Base-by-base conservation (phyloP, 2,888 invertebrate genomes). In the Microctonus brassicae region DNA sequence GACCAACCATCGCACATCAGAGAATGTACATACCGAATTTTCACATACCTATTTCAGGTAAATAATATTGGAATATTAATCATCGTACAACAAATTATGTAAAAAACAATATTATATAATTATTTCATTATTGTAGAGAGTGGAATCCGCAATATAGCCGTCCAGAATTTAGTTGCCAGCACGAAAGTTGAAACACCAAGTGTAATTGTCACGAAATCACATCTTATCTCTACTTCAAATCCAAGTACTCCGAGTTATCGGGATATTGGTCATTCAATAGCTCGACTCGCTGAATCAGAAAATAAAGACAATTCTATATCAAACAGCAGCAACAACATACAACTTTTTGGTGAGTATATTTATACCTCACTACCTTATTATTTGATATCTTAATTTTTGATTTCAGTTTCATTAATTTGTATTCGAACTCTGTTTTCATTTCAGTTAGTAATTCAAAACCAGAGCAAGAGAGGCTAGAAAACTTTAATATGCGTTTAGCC, bases 181-280 rank as follows among this genome's bases (percentile, higher is more conserved):
- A 82, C 77, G 77, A 87, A 85, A 77, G 81, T 82, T 66, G 86
- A 89, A 68, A 83, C 89, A 26, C 90, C 90, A 73, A 90, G 90
- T 57, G 91, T 91, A 53, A 91, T 91, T 76, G 91, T 91, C 66
- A 90, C 89, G 79, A 91, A 91, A 82, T 85, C 88, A 68, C 85
- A 85, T 68, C 74, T 83, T 10, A 78, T 82, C 71, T 77, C 83
- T 34, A 83, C 82, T 57, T 76, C 78, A 33, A 84, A 83, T 76
- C 83, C 85, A n/a, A 81, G 83, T 69, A 83, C 84, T 20, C 82
- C 86, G 34, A 80, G 79, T 81, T 83, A 86, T 76, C 81, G 84
- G 29, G 81, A 81, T 63, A 84, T 84, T 62, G 83, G 83, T 42
- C 85, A 85, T 76, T 82, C 87, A 39, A 84, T 86, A 63, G 82